A percentile compares a stretch with the other conserved stretches of the same genome.
phyloP scores from a whole-genome alignment of 2,888 invertebrate species.

The Lottia scabra region DNA sequence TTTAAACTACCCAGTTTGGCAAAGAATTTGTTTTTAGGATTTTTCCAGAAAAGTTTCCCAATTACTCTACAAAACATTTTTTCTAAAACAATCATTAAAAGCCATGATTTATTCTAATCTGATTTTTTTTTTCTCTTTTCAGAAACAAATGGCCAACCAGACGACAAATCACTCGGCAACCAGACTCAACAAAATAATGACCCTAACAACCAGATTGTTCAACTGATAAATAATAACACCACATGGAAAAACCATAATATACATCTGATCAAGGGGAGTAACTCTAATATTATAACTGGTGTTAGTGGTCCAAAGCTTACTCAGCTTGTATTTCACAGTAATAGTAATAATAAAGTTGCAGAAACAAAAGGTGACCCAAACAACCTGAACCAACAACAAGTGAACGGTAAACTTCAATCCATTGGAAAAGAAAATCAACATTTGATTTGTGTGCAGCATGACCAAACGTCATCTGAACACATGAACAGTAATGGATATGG shows the following conservation, averaged over 20 bases:
- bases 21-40: no score
- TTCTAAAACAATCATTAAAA: no score
- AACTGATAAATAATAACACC: neutral
- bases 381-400: neutral
- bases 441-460: constrained; percentile 26
- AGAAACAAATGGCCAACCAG: neutral
- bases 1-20: no score
- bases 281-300: neutral
- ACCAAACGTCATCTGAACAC: constrained; percentile 39
- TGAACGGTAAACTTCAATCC: neutral
- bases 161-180: neutral
- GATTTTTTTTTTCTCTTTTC: neutral
- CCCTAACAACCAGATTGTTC: neutral
- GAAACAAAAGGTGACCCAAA: neutral
- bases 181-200: neutral
- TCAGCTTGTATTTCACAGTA: neutral
- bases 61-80: no score
- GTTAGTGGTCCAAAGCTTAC: neutral
- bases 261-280: neutral
- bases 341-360: neutral
- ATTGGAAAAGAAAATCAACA: neutral
- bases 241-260: neutral
- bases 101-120: no score
- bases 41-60: no score
- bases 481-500: constrained; percentile 57